phyloP scores from a whole-genome alignment of 1,140 invertebrate genomes.

The Druon quercuslanigerum region DNA sequence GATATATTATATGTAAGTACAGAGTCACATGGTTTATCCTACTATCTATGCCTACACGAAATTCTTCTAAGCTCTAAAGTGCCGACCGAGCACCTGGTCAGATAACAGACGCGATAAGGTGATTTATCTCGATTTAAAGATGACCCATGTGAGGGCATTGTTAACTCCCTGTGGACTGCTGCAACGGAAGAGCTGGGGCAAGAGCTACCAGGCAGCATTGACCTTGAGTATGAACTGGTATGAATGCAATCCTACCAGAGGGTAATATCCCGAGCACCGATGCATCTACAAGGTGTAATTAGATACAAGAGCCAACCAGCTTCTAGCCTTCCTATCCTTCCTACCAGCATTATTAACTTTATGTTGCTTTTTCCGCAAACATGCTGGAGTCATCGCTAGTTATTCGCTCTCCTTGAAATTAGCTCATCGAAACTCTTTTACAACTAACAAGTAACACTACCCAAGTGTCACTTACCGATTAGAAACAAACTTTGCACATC shows the following conservation, averaged over 20 bases:
- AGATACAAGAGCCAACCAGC: background rate
- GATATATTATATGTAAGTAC: background rate
- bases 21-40: constrained; percentile 7
- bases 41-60: background rate
- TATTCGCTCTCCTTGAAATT: no score
- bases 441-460: no score
- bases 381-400: no score
- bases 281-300: constrained; percentile 16
- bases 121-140: constrained; percentile 18
- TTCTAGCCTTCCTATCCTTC: background rate
- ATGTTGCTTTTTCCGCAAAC: no score
- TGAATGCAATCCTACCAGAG: constrained; percentile 23
- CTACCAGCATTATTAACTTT: constrained; percentile 4
- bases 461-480: no score
- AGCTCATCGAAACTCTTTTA: no score
- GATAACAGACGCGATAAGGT: constrained; percentile 18
- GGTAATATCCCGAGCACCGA: constrained; percentile 25
- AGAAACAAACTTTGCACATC: no score
- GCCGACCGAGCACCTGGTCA: constrained; percentile 8
- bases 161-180: background rate
- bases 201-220: constrained; percentile 1
- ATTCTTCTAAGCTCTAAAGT: constrained; percentile 2
- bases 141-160: background rate
- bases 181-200: no score
- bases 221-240: constrained; percentile 29